These are phyloP conservation scores for Spisula subtruncata DNA, from an alignment of 2,888 invertebrate species.

Conservation along the genomic window DNA sequence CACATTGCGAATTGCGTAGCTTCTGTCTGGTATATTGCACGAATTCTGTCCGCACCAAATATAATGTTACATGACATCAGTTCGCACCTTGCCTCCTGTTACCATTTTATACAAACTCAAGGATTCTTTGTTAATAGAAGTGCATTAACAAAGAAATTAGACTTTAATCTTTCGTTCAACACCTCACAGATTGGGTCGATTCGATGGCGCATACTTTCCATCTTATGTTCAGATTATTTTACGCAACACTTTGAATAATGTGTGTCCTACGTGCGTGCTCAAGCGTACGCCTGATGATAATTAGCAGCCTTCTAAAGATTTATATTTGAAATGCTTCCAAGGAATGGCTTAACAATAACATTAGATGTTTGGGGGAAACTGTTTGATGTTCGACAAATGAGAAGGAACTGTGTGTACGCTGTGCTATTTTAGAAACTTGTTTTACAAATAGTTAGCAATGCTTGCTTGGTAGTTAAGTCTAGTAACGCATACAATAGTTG, in stretches of 20 bases:
- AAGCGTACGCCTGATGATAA: background rate
- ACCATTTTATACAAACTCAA: background rate
- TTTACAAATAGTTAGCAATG: background rate
- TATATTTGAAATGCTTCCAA: background rate
- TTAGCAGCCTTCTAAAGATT: background rate
- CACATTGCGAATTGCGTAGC: background rate
- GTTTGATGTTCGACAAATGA: constrained; percentile 7
- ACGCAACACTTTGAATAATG: background rate
- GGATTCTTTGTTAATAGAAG: background rate
- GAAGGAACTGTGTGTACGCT: background rate
- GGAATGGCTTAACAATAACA: background rate
- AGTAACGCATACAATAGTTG: background rate
- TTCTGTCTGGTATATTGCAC: too few relatives aligned
- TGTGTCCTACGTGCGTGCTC: background rate
- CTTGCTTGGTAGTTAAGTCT: background rate
- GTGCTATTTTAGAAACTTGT: background rate
- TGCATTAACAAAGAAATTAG: background rate
- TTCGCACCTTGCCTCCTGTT: background rate
- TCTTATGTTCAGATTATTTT: background rate
- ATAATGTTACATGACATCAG: too few relatives aligned
- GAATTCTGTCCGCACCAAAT: background rate
- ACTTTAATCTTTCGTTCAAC: background rate
- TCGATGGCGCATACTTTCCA: background rate
- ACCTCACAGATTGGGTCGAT: background rate
- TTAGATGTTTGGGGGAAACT: background rate